phyloP scores from a whole-genome alignment of 2,888 invertebrate genomes.

The Euclidia mi region DNA sequence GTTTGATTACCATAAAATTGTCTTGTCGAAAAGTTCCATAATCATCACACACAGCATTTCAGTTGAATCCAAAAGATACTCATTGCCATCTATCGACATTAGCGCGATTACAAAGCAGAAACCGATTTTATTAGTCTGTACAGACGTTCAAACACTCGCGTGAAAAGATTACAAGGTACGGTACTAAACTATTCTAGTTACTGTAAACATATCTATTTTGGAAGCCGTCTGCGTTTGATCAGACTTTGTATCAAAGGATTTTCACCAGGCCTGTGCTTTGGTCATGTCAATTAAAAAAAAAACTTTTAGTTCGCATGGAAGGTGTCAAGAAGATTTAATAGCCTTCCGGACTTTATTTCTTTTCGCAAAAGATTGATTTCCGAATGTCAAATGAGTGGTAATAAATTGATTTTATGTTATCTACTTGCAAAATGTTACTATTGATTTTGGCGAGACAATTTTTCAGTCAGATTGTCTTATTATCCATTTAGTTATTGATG shows the following conservation, averaged over 20 bases:
- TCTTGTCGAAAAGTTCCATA: too few species aligned
- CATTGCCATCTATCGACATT: conserved; percentile 29
- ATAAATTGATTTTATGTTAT: neutral
- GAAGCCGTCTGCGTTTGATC: conserved; percentile 65
- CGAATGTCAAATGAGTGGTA: neutral
- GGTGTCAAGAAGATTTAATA: conserved; percentile 22
- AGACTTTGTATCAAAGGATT: conserved; percentile 58
- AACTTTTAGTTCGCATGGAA: conserved; percentile 12
- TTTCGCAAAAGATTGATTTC: conserved; percentile 18
- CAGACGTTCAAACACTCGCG: conserved; percentile 24
- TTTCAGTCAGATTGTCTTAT: too few species aligned
- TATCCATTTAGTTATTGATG: too few species aligned
- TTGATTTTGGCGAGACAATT: too few species aligned
- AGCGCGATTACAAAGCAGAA: conserved; percentile 10
- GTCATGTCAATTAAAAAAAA: conserved; percentile 51
- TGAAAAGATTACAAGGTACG: conserved; percentile 40
- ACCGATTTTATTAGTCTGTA: conserved; percentile 7
- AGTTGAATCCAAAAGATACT: neutral
- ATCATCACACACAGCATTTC: too few species aligned
- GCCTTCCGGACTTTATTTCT: conserved; percentile 7
- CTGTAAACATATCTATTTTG: conserved; percentile 67
- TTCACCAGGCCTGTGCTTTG: conserved; percentile 31
- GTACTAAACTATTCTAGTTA: conserved; percentile 46
- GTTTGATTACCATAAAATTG: too few species aligned
- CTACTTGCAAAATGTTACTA: too few species aligned